Evolutionary conservation across 2,888 invertebrate species (phyloP).

Genomic region (Yponomeuta malinellus): DNA sequence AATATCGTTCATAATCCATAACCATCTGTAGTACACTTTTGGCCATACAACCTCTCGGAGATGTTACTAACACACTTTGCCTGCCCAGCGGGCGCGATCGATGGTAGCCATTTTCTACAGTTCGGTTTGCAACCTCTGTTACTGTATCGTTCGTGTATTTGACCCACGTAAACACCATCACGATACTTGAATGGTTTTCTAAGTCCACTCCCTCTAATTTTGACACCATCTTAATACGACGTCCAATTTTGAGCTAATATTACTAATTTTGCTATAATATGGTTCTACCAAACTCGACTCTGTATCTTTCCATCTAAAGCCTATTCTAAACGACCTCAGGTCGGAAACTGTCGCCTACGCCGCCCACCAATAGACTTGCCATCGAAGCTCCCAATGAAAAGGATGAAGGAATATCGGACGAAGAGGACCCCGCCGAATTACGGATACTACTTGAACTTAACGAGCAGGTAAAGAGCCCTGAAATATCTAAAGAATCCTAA

Average conservation of each 20-base stretch:
- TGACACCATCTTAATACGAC: constrained; percentile 1
- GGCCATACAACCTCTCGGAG: constrained; percentile 30
- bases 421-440: constrained; percentile 89
- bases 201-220: constrained; percentile 8
- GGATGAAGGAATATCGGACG: constrained; percentile 83
- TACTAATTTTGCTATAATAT: neutral
- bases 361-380: constrained; percentile 78
- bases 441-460: constrained; percentile 90
- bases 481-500: neutral
- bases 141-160: constrained; percentile 10
- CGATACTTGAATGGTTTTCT: constrained; percentile 15
- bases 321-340: constrained; percentile 50
- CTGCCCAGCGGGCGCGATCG: constrained; percentile 46
- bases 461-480: constrained; percentile 78
- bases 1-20: constrained; percentile 19
- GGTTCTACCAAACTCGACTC: neutral
- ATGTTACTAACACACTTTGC: constrained; percentile 59
- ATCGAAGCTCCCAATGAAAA: constrained; percentile 81
- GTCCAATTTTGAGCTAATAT: neutral
- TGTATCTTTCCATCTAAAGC: neutral
- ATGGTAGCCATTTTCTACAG: constrained; percentile 76
- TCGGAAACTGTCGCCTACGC: constrained; percentile 82
- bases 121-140: constrained; percentile 29
- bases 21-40: constrained; percentile 20
- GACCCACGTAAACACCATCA: constrained; percentile 12